Evolutionary conservation across 1,140 invertebrate genomes (phyloP), one percentile per base, ranked within the genome.

Genomic region (Chironomus striatipennis): DNA sequence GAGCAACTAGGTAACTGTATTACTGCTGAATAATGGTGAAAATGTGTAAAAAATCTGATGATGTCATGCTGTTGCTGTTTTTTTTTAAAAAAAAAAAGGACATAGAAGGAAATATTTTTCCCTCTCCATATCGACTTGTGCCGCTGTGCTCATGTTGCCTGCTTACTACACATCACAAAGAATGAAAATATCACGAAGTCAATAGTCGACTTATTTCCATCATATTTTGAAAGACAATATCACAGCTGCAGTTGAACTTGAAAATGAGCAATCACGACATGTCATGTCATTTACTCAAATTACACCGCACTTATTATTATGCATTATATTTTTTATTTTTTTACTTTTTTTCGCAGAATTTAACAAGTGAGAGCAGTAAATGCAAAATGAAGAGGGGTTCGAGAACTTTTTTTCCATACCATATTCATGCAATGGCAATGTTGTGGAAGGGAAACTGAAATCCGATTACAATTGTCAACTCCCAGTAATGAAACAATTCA

Each of bases 221-320:
- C 17, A 20, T 18, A 70, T 20, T 18, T 70, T 17, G 20, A 57
- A 57, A 57, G 47, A 57, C 47, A 57, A 34, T 21, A 70, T 20
- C 17, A 70, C 65, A 70, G 65, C 65, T 70, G 65, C 65, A 70
- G 20, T 57, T 70, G 65, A 70, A 70, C 65, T 70, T 70, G 65
- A 70, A 70, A 70, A 70, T 70, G 65, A 70, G 65, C 65, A 70
- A 70, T 70, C 65, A 70, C 65, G 65, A 70, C 65, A 70, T 57
- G 47, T 57, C 47, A 57, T 57, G 47, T 57, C 47, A 57, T 57
- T 57, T 57, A 57, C 47, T 57, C 47, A 57, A 57, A 57, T 57
- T 57, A 57, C 47, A 57, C 47, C 47, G 47, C 47, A 57, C 47
- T 57, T n/a, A 12, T 57, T 57, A 57, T 57, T 57, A 57, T 57